Evolutionary conservation across 64 coral and sea anemone genomes (phyloP), one percentile per base, ranked within the genome.

Genomic region (Pocillopora verrucosa): DNA sequence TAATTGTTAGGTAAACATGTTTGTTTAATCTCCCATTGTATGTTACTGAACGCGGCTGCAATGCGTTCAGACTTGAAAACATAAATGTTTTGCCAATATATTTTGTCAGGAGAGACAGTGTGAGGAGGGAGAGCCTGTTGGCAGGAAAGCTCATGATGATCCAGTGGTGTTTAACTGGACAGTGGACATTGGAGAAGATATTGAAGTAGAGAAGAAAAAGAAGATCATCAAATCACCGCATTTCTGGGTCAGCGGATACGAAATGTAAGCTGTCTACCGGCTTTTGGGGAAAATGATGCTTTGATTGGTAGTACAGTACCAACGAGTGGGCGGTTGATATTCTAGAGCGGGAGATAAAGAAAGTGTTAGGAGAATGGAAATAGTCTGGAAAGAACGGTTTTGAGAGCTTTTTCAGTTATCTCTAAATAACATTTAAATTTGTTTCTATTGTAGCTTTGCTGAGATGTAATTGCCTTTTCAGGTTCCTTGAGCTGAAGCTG

Each of bases 181-280:
- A 65, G 95, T 97, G 34, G 95, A 97, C 68, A 93, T 92, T 36
- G 85, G 81, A 79, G 95, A 97, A 15, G 92, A 91, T 70, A 81
- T 91, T 65, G 91, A 97, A 63, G 93, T 97, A 24, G 95, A 91
- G 37, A 93, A 87, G 70, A 93, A 93, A 70, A 97, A 93, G 86
- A 97, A 90, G 62, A 90, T 97, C n/a, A 75, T 97, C 14, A 97
- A 93, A 36, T 97, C 95, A 1, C 88, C 91, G 7, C 88, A 93
- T 74, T 97, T 97, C 68, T 97, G 95, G 91, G 95, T 97, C 76
- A 97, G 95, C 69, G 95, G 95, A 82, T 97, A 97, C 56, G 91
- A 93, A 93, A 91, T 97, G 95, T 97, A 88, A 97, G 95, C 20
- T 63, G 61, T 63, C 12, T 91, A 69, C 5, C 17, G n/a, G 58